A percentile compares a stretch with the other conserved stretches of the same genome.
Evolutionary conservation across 30 jellyfish, hydroid and myxozoan genomes (phyloP).

Genomic region (Clytia hemisphaerica): DNA sequence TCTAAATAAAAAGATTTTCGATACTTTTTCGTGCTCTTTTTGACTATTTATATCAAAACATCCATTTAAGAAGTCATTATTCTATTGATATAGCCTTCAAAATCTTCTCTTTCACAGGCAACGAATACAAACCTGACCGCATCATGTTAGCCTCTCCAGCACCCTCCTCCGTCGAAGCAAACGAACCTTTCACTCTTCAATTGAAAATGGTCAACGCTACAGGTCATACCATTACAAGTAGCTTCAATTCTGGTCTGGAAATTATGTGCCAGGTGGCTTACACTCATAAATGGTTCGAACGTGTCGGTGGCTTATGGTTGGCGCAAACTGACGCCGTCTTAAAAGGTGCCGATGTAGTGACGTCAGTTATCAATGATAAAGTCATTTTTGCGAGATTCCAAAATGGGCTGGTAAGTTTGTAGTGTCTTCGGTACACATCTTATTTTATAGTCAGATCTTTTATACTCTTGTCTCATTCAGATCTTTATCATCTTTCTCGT

Average conservation of each 20-base stretch:
- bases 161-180: slow-evolving; percentile 44
- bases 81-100: too few relatives aligned
- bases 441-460: not conserved
- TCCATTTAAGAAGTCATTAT: too few relatives aligned
- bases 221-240: not conserved
- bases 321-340: slow-evolving; percentile 7
- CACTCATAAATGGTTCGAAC: slow-evolving; percentile 1
- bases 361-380: not conserved
- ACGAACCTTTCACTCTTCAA: slow-evolving; percentile 35
- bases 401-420: slow-evolving; percentile 14
- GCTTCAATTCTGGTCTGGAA: slow-evolving; percentile 20
- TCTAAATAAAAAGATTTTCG: too few relatives aligned
- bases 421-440: not conserved
- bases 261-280: slow-evolving; percentile 5
- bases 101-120: too few relatives aligned
- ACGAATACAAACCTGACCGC: too few relatives aligned
- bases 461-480: too few relatives aligned
- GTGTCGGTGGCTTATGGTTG: slow-evolving; percentile 22
- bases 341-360: slow-evolving; percentile 11
- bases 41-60: too few relatives aligned
- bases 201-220: slow-evolving; percentile 13
- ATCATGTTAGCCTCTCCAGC: too few relatives aligned
- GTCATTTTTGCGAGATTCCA: not conserved
- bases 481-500: too few relatives aligned
- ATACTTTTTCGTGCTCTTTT: too few relatives aligned